These are phyloP conservation scores for Chionoecetes opilio DNA, from an alignment of 1,140 invertebrate species.

Conservation along the genomic window DNA sequence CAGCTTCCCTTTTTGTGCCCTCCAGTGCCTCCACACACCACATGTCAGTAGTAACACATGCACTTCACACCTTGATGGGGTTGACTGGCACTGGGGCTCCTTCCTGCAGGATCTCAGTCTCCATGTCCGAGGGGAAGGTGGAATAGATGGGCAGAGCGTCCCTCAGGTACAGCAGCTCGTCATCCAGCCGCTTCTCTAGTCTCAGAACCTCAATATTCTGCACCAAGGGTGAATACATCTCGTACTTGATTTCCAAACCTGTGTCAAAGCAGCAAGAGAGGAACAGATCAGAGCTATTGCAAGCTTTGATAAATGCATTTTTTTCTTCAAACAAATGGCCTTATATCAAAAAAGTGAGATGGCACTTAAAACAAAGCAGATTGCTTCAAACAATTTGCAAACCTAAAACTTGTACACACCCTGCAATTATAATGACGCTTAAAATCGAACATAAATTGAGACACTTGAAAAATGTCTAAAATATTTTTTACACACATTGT, in stretches of 20 bases:
- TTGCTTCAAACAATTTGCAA: too few relatives aligned
- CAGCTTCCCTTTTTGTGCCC: not conserved
- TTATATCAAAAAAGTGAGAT: too few relatives aligned
- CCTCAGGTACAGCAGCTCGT: conserved; percentile 94
- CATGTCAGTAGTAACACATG: not conserved
- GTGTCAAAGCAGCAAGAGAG: conserved; percentile 81
- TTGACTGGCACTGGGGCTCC: conserved; percentile 94
- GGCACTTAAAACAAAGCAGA: too few relatives aligned
- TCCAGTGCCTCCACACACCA: not conserved
- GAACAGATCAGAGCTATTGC: too few relatives aligned
- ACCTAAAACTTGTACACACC: too few relatives aligned
- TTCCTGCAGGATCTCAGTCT: conserved; percentile 91
- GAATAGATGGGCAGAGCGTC: conserved; percentile 97
- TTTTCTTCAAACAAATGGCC: too few relatives aligned
- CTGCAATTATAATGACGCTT: too few relatives aligned
- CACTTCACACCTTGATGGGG: conserved; percentile 88
- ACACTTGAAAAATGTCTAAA: too few relatives aligned
- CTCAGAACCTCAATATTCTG: conserved; percentile 94
- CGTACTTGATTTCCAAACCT: conserved; percentile 94
- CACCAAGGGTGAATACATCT: conserved; percentile 97
- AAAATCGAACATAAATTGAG: too few relatives aligned
- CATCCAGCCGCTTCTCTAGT: conserved; percentile 97
- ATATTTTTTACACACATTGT: too few relatives aligned
- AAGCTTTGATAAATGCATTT: too few relatives aligned
- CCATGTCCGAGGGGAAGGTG: conserved; percentile 97